Conservation (phyloP, 2,888 invertebrate genomes). For the Stegana nigrithorax region DNA sequence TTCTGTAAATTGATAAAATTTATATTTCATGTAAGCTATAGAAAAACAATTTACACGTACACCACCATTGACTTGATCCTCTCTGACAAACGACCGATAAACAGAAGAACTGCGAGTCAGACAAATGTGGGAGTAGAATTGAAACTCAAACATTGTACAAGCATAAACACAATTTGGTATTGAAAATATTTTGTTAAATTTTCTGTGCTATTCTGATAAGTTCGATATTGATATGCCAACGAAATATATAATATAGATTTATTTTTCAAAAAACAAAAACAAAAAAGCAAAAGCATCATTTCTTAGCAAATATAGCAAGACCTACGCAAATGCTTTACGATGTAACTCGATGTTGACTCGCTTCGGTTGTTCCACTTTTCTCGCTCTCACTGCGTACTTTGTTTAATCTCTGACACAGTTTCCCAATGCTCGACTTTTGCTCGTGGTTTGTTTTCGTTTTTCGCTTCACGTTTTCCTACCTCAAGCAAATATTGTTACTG, state of each 20-base stretch:
- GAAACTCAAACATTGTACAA: too few relatives aligned
- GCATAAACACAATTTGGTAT: constrained; percentile 7
- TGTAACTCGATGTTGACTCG: neutral
- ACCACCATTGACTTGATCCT: too few relatives aligned
- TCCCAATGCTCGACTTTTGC: neutral
- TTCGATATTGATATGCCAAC: neutral
- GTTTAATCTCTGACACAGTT: constrained; percentile 9
- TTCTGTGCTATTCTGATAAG: constrained; percentile 13
- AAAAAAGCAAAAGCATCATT: neutral
- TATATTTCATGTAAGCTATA: too few relatives aligned
- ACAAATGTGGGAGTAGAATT: too few relatives aligned
- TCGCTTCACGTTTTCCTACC: constrained; percentile 5
- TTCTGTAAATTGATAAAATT: too few relatives aligned
- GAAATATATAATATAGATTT: constrained; percentile 13
- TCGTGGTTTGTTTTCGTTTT: neutral
- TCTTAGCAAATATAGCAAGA: too few relatives aligned
- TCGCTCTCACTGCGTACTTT: neutral
- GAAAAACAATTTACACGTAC: too few relatives aligned
- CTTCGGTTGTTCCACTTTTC: neutral
- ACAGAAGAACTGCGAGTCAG: too few relatives aligned
- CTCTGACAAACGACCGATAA: too few relatives aligned
- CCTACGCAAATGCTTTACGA: too few relatives aligned
- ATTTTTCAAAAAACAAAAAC: constrained; percentile 11
- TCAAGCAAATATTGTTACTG: constrained; percentile 6
- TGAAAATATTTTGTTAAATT: constrained; percentile 11